phyloP scores from a whole-genome alignment of 2,113 vertebrate species.

The Porphyrio hochstetteri region DNA sequence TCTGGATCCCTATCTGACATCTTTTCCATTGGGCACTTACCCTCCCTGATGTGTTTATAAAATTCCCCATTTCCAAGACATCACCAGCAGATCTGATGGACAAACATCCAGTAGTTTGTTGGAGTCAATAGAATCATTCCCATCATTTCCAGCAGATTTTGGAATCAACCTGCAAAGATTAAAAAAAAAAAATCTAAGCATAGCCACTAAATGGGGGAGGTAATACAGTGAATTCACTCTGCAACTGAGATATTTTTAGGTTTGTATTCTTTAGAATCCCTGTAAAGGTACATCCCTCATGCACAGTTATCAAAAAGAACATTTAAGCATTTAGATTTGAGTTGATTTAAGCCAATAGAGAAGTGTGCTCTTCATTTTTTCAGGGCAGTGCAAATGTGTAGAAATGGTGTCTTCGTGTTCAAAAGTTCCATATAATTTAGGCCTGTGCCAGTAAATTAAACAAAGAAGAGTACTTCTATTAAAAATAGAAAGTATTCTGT shows the following conservation, averaged over 20 bases:
- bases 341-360: neutral
- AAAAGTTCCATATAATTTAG: neutral
- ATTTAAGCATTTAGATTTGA: neutral
- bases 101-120: neutral
- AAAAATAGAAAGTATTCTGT: slow-evolving; percentile 52
- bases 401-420: neutral
- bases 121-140: neutral
- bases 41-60: neutral
- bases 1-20: slow-evolving; percentile 20
- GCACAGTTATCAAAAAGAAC: slow-evolving; percentile 10
- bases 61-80: neutral
- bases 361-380: slow-evolving; percentile 25
- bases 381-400: neutral
- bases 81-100: neutral
- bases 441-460: neutral
- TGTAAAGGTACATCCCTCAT: neutral
- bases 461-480: slow-evolving; percentile 16
- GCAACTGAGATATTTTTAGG: slow-evolving; percentile 12
- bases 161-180: neutral
- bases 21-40: neutral
- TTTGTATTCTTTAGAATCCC: slow-evolving; percentile 26
- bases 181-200: neutral
- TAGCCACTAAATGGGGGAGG: neutral
- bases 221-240: neutral
- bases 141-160: neutral